Percentiles rank a stretch among this genome's conserved stretches.
These are phyloP conservation scores for Montipora cactus DNA, from an alignment of 64 coral and sea anemone genomes.

Conservation along the genomic window DNA sequence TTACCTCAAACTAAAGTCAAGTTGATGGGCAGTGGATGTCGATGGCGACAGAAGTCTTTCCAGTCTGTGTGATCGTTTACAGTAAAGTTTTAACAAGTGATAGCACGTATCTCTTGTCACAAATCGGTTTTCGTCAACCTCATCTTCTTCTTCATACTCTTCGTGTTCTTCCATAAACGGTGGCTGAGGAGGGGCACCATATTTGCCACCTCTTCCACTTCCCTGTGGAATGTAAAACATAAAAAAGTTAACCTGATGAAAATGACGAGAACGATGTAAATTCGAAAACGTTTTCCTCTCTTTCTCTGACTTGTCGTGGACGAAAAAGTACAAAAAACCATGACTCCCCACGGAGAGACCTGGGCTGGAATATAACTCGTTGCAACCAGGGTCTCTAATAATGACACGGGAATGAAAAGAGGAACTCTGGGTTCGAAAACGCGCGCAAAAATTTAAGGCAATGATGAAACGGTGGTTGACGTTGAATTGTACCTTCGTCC, in stretches of 20 bases:
- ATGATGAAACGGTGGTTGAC: no score
- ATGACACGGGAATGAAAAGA: no score
- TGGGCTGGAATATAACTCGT: no score
- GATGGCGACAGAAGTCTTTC: conserved; percentile 83
- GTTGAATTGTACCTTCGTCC: no score
- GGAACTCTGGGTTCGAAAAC: no score
- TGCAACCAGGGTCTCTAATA: no score
- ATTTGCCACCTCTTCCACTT: conserved; percentile 74
- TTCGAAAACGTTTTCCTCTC: background rate
- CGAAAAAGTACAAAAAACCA: no score
- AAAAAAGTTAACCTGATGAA: background rate
- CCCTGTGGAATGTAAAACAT: conserved; percentile 23
- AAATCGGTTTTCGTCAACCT: conserved; percentile 31
- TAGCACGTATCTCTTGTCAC: conserved; percentile 86
- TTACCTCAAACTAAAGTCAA: conserved; percentile 95
- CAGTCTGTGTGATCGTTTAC: conserved; percentile 90
- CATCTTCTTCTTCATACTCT: background rate
- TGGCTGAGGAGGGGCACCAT: conserved; percentile 74
- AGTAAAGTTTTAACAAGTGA: conserved; percentile 96
- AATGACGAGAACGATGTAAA: background rate
- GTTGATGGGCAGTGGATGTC: conserved; percentile 76
- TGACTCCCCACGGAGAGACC: no score
- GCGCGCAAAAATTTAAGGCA: no score
- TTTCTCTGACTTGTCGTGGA: no score
- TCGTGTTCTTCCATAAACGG: conserved; percentile 64